These are phyloP conservation scores for Capreolus pygargus DNA, from an alignment of 2,113 vertebrate genomes.

Conservation along the genomic window DNA sequence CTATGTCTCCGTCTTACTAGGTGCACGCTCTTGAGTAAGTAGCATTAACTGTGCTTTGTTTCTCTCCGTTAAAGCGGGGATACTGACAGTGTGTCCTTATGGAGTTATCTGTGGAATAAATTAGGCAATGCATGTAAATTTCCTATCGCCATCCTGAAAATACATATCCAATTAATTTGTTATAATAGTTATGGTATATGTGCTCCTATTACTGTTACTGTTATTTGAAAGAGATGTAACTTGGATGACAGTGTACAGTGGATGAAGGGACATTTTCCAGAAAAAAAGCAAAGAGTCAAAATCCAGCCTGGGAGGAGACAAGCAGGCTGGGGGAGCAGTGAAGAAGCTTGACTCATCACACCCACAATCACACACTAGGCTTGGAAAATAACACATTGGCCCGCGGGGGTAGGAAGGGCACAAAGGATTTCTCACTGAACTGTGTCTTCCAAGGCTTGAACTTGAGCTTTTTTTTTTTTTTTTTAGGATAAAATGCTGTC, in stretches of 20 bases:
- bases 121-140: neutral
- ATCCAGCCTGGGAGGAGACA: slow-evolving; percentile 13
- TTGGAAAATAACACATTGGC: neutral
- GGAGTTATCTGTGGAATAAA: neutral
- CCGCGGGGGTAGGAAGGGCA: neutral
- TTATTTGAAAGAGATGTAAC: neutral
- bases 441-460: neutral
- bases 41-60: fast-evolving
- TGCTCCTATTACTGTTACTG: neutral
- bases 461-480: neutral
- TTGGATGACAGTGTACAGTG: neutral
- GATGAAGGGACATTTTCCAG: slow-evolving; percentile 16
- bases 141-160: neutral
- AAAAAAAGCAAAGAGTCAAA: slow-evolving; percentile 11
- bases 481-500: neutral
- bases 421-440: neutral
- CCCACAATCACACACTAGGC: neutral
- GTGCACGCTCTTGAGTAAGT: neutral
- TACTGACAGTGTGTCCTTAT: neutral
- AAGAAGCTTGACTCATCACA: slow-evolving; percentile 37
- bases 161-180: neutral
- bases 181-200: neutral
- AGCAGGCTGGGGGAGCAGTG: slow-evolving; percentile 3
- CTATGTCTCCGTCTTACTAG: neutral
- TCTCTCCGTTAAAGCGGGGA: neutral